Percentiles rank a stretch among this genome's conserved stretches.
phyloP scores from a whole-genome alignment of 2,797 vertebrate species.

The Chelonia mydas region DNA sequence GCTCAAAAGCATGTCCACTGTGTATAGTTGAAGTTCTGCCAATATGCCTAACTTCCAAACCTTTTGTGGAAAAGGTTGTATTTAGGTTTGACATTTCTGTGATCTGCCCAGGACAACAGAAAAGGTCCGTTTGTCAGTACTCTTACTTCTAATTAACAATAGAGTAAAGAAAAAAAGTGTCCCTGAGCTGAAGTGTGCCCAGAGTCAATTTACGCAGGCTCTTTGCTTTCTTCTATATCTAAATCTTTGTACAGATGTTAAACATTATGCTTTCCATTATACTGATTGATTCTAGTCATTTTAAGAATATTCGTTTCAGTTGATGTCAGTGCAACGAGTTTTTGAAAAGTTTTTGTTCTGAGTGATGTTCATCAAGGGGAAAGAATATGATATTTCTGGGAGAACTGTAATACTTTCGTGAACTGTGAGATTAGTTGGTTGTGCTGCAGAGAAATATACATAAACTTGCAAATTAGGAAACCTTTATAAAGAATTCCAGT shows the following conservation, averaged over 20 bases:
- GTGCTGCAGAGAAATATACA: slow-evolving; percentile 37
- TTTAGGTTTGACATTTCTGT: not conserved
- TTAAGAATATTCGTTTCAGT: slow-evolving; percentile 35
- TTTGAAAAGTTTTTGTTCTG: slow-evolving; percentile 65
- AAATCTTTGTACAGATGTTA: slow-evolving; percentile 43
- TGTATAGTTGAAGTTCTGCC: not conserved
- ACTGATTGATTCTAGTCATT: slow-evolving; percentile 49
- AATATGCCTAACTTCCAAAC: not conserved
- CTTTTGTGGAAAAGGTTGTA: not conserved
- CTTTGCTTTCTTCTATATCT: not conserved
- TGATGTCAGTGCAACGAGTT: slow-evolving; percentile 48
- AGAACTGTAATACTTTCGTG: slow-evolving; percentile 41
- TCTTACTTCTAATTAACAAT: not conserved
- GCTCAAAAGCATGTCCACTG: not conserved
- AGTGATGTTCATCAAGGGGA: slow-evolving; percentile 56
- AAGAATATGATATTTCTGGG: slow-evolving; percentile 59
- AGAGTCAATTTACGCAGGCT: not conserved
- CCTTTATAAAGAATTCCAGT: slow-evolving; percentile 66
- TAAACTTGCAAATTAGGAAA: slow-evolving; percentile 64
- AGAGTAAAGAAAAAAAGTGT: not conserved
- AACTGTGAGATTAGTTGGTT: slow-evolving; percentile 64
- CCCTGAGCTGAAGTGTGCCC: not conserved
- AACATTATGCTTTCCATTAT: slow-evolving; percentile 32
- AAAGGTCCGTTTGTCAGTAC: not conserved
- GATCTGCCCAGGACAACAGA: not conserved